Evolutionary conservation across 2,113 vertebrate genomes (phyloP).

Genomic region (Gymnobelideus leadbeateri): DNA sequence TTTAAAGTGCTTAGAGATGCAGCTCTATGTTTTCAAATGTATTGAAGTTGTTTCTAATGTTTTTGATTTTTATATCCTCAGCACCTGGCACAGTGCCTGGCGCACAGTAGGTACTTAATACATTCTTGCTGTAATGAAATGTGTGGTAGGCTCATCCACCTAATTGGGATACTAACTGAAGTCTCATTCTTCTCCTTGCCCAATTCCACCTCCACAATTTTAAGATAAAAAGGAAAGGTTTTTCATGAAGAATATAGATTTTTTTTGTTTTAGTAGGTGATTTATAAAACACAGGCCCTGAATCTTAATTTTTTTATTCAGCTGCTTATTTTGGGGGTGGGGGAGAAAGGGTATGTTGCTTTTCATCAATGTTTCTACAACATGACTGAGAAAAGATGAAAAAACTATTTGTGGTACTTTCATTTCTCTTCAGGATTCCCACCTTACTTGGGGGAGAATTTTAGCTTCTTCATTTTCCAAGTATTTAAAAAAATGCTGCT

Average conservation of each 20-base stretch:
- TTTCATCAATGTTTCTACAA: background rate
- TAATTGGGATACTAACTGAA: background rate
- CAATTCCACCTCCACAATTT: background rate
- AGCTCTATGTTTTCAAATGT: background rate
- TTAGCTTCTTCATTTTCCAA: background rate
- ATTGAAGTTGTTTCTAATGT: background rate
- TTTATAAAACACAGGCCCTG: background rate
- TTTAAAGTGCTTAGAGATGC: slow-evolving; percentile 2
- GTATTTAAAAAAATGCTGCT: background rate
- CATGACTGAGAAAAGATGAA: background rate
- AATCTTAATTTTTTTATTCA: background rate
- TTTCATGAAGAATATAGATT: background rate
- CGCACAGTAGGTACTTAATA: background rate
- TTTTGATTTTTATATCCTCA: background rate
- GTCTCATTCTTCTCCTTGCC: background rate
- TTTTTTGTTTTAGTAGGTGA: background rate
- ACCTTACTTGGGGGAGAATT: background rate
- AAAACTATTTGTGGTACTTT: background rate
- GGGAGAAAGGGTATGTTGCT: background rate
- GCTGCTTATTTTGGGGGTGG: background rate
- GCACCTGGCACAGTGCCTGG: background rate
- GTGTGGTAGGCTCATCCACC: background rate
- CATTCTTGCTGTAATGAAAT: background rate
- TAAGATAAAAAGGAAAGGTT: background rate
- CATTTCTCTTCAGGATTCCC: background rate